Conservation (phyloP, 1,140 invertebrate species). For the Solenopsis fugax region DNA sequence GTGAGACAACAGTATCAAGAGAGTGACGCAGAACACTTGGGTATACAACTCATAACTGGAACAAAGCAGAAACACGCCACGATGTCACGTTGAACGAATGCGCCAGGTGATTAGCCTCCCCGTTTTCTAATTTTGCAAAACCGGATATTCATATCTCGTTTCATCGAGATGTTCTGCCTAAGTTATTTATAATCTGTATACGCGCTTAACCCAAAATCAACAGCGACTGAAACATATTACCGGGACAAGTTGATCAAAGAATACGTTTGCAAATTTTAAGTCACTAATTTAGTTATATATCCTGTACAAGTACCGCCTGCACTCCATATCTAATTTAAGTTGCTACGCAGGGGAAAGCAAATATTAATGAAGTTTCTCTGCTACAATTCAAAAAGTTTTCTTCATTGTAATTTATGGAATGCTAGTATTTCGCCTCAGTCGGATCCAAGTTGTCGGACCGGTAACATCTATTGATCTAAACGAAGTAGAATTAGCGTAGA, state of each 20-base stretch:
- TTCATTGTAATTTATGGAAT: conserved; percentile 33
- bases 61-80: conserved; percentile 32
- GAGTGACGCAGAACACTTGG: conserved; percentile 51
- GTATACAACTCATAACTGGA: conserved; percentile 41
- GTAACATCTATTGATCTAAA: conserved; percentile 10
- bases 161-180: background rate
- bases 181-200: conserved; percentile 33
- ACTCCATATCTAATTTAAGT: conserved; percentile 18
- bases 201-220: conserved; percentile 28
- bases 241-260: conserved; percentile 25
- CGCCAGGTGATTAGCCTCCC: background rate
- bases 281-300: conserved; percentile 5
- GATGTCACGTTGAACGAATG: background rate
- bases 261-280: conserved; percentile 1
- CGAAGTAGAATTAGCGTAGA: background rate
- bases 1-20: conserved; percentile 47
- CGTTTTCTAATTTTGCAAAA: conserved; percentile 45
- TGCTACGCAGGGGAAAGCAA: background rate
- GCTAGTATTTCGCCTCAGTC: conserved; percentile 8
- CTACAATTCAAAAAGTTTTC: conserved; percentile 33
- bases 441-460: background rate
- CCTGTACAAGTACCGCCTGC: background rate
- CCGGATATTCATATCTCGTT: background rate
- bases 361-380: conserved; percentile 48
- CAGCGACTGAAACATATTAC: background rate